Percentiles rank a stretch among this genome's conserved stretches.
Evolutionary conservation across 2,113 vertebrate species (phyloP).

Genomic region (Apodemus speciosus): DNA sequence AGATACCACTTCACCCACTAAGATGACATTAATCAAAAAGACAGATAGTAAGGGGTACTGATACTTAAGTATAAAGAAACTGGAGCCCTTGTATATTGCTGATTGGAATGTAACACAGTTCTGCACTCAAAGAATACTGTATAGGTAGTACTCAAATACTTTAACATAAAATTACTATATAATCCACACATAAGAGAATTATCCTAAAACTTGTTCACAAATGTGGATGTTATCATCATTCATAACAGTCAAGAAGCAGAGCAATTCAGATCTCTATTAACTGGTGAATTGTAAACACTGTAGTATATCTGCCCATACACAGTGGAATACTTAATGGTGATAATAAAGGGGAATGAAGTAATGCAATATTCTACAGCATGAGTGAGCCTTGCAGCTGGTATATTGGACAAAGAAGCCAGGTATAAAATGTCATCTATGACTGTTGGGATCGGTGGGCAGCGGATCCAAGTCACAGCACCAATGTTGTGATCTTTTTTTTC

Average conservation of each 20-base stretch:
- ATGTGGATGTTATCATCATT: constrained; percentile 36
- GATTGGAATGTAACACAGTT: neutral
- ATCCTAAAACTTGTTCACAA: neutral
- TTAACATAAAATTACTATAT: neutral
- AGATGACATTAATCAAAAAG: neutral
- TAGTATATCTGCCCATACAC: neutral
- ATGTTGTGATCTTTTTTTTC: too few species aligned
- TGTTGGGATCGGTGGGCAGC: too few species aligned
- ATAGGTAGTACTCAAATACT: neutral
- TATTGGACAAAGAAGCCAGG: neutral
- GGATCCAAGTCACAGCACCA: too few species aligned
- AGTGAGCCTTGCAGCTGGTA: neutral
- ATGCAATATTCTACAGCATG: neutral
- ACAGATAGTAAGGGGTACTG: neutral
- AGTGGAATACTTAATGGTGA: neutral
- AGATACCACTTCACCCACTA: neutral
- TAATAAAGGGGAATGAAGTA: neutral
- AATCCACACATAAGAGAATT: neutral
- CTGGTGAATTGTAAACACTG: neutral
- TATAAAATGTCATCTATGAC: neutral
- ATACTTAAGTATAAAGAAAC: neutral
- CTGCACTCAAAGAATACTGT: neutral
- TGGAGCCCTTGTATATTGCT: neutral
- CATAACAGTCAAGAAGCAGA: neutral
- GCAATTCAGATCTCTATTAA: neutral